A percentile compares a stretch with the other conserved stretches of the same genome.
Conservation (phyloP, 2,113 vertebrate genomes). For the Salvator merianae region DNA sequence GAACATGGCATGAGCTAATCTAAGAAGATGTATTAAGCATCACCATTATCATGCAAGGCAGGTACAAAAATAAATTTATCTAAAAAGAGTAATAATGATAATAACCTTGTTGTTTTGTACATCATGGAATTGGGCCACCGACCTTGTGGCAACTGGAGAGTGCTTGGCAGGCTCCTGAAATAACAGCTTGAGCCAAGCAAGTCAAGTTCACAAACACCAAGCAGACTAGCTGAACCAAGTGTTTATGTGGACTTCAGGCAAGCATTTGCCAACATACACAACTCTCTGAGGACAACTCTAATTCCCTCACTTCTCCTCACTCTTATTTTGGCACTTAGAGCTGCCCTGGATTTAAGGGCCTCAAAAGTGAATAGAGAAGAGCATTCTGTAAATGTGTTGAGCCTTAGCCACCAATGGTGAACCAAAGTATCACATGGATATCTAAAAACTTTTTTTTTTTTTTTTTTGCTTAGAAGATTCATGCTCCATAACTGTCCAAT, state of each 20-base stretch:
- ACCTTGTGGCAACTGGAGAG: not conserved
- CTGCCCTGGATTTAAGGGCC: not conserved
- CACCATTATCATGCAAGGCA: constrained; percentile 72
- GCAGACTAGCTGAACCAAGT: not conserved
- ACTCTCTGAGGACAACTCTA: rapidly evolving
- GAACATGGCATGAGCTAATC: constrained; percentile 53
- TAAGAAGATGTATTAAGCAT: constrained; percentile 60
- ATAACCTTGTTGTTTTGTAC: not conserved
- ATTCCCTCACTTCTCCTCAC: not conserved
- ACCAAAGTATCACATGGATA: constrained; percentile 33
- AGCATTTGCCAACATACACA: not conserved
- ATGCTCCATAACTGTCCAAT: constrained; percentile 42
- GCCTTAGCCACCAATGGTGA: constrained; percentile 30
- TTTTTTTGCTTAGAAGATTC: not conserved
- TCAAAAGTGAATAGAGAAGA: not conserved
- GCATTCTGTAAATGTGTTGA: not conserved
- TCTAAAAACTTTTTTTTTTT: constrained; percentile 20
- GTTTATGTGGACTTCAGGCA: not conserved
- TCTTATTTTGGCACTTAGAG: not conserved
- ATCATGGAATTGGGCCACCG: constrained; percentile 23
- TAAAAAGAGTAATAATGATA: constrained; percentile 30
- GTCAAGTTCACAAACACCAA: not conserved
- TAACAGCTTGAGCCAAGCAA: constrained; percentile 40
- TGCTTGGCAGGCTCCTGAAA: constrained; percentile 21
- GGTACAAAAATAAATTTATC: constrained; percentile 61